Evolutionary conservation across 2,797 vertebrate genomes (phyloP).

Genomic region (Masticophis lateralis): DNA sequence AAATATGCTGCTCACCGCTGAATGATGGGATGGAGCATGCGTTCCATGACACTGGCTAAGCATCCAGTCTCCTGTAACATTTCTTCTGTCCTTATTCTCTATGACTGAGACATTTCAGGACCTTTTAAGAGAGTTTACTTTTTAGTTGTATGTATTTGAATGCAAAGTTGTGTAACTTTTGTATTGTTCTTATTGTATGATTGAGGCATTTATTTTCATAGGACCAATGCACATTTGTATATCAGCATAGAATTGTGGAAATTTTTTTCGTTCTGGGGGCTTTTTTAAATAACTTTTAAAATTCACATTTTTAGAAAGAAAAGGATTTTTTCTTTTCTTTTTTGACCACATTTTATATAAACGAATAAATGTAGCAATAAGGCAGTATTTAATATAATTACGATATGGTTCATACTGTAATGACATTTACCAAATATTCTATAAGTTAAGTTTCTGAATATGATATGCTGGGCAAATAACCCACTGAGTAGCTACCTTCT

Average conservation of each 20-base stretch:
- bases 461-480: slow-evolving; percentile 13
- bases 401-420: slow-evolving; percentile 43
- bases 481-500: background rate
- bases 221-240: slow-evolving; percentile 71
- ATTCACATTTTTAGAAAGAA: slow-evolving; percentile 58
- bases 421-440: slow-evolving; percentile 39
- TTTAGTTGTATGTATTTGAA: slow-evolving; percentile 66
- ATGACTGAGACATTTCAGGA: slow-evolving; percentile 53
- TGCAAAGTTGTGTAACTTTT: slow-evolving; percentile 64
- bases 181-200: slow-evolving; percentile 72
- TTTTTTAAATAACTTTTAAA: slow-evolving; percentile 75
- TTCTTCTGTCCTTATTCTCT: slow-evolving; percentile 45
- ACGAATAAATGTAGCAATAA: slow-evolving; percentile 54
- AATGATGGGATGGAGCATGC: background rate
- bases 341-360: slow-evolving; percentile 62
- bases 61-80: background rate
- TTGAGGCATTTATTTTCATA: slow-evolving; percentile 75
- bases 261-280: slow-evolving; percentile 44
- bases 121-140: slow-evolving; percentile 55
- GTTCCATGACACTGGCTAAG: background rate
- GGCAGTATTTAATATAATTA: slow-evolving; percentile 67
- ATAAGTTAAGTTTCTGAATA: slow-evolving; percentile 45
- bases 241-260: slow-evolving; percentile 58
- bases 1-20: slow-evolving; percentile 85
- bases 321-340: slow-evolving; percentile 44